Conservation (phyloP, 2,113 vertebrate genomes). For the Cairina moschata region DNA sequence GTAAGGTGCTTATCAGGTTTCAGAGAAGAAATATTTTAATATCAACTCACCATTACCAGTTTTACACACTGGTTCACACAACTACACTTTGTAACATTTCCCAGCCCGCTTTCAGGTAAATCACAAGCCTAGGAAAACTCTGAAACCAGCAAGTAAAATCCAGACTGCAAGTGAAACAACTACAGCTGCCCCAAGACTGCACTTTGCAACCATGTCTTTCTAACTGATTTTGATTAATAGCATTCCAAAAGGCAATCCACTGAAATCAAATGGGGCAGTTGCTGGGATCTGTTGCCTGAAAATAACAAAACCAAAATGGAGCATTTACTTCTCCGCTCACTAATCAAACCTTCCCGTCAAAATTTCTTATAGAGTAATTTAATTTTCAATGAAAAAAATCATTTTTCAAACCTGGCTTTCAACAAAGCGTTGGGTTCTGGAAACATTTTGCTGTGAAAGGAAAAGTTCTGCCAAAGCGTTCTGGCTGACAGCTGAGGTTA, state of each 20-base stretch:
- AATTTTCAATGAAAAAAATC: background rate
- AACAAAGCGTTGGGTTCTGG: background rate
- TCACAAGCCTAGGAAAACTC: background rate
- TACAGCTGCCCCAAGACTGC: background rate
- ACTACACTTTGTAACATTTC: background rate
- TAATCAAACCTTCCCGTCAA: background rate
- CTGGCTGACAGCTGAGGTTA: background rate
- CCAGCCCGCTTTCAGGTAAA: background rate
- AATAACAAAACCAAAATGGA: background rate
- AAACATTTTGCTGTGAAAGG: background rate
- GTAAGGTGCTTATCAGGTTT: fast-evolving
- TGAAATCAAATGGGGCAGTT: background rate
- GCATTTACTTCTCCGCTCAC: background rate
- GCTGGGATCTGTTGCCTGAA: background rate
- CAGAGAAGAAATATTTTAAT: background rate
- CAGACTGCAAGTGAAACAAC: background rate
- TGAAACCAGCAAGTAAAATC: background rate
- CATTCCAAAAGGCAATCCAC: background rate
- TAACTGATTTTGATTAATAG: background rate
- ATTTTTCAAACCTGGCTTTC: background rate
- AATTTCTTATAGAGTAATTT: background rate
- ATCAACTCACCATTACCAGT: background rate
- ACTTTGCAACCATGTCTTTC: background rate
- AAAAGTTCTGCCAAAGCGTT: background rate
- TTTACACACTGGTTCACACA: background rate